Evolutionary conservation across 2,888 invertebrate genomes (phyloP).

Genomic region (Drosophila infuscata): DNA sequence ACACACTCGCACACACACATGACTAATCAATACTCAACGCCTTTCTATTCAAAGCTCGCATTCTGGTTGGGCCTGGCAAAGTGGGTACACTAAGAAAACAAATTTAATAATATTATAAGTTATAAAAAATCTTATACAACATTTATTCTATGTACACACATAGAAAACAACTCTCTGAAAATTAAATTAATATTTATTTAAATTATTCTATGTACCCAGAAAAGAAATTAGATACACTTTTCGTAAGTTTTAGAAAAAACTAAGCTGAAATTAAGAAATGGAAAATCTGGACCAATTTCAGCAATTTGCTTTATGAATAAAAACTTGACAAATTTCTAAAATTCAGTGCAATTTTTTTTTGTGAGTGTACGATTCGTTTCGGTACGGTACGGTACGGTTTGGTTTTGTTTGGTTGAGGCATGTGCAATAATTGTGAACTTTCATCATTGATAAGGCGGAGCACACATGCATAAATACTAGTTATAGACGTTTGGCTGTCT

Average conservation of each 20-base stretch:
- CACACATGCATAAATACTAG: slow-evolving; percentile 26
- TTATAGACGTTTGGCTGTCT: slow-evolving; percentile 23
- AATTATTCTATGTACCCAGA: neutral
- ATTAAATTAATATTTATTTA: too few relatives aligned
- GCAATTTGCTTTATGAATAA: neutral
- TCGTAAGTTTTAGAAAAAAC: neutral
- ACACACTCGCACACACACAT: slow-evolving; percentile 49
- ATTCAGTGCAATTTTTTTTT: neutral
- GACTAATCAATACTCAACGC: slow-evolving; percentile 80
- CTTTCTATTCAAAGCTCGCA: slow-evolving; percentile 52
- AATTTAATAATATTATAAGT: neutral
- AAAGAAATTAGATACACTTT: neutral
- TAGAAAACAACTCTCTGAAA: neutral
- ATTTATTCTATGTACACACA: neutral
- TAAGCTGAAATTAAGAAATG: neutral
- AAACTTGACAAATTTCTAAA: neutral
- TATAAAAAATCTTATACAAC: neutral
- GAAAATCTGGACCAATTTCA: neutral
- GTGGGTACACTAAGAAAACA: neutral
- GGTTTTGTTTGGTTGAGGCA: slow-evolving; percentile 32
- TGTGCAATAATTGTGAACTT: slow-evolving; percentile 63
- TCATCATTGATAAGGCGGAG: slow-evolving; percentile 79
- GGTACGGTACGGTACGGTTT: neutral
- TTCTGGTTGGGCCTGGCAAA: slow-evolving; percentile 39
- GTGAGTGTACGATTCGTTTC: neutral